Base-by-base conservation (phyloP, 1,140 invertebrate species). In the Sinella curviseta region DNA sequence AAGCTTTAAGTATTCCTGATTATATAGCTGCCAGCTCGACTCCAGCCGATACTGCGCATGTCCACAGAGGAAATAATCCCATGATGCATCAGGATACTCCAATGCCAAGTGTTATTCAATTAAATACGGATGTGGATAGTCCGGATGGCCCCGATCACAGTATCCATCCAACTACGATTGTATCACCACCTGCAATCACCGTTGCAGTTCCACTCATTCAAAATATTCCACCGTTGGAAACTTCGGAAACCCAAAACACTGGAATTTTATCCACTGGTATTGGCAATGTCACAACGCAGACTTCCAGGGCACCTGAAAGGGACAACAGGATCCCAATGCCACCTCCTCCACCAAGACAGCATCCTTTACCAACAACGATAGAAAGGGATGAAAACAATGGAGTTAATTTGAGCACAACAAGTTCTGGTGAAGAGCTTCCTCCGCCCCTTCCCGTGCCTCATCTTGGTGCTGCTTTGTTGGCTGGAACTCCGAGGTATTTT, bases 351-450 rank as follows among this genome's bases (percentile, higher is more conserved):
- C 1, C 35, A 54, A 36, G 17, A 16, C 34, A 48, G 14, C 12
- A 14, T 8, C 74, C 34, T 39, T 8, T 12, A 8, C 31, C 34
- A 34, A 12, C 26, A 28, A 74, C 17, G 24, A 2, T 4, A 74
- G 70, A 20, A 33, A 74, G 12, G 31, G 35, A 36, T 48, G 14
- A 36, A 30, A 54, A 54, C 26, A 48, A 48, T 30, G 74, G 34
- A 36, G 77, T 33, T 30, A 16, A 20, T 67, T 67, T 76, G 0
- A 82, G 81, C 70, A 73, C 77, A 14, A 82, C 81, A 0, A 80
- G 78, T 74, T 83, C 82, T 12, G 80, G 76, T 4, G 82, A 80
- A 74, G 82, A 79, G 20, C 17, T 82, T 1, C 35, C 31, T 33
- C 8, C 57, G 4, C 60, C 77, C 16, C 55, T 34, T 39, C 78